Base-by-base conservation (phyloP, 2,113 vertebrate species). In the Prolemur simus region DNA sequence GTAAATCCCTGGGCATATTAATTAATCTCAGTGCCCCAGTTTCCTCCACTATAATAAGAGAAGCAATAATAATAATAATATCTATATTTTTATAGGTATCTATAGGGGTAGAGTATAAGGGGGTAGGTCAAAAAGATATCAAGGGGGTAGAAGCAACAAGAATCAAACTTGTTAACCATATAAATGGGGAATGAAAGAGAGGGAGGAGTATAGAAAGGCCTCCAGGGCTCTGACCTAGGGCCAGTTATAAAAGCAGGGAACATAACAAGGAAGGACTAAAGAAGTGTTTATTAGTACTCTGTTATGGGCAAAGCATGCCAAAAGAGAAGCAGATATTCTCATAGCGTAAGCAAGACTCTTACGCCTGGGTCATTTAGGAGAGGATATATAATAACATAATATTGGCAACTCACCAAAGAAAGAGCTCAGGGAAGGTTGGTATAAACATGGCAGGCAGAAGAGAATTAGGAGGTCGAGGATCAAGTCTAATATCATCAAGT, bases 1-100 rank as follows among this genome's bases (percentile, higher is more conserved):
- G 58, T 76, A 32, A 96, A 25, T 92, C 42, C 7, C n/a, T 0
- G 7, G 23, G 20, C 1, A 92, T 94, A 87, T 52, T 56, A 80
- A 87, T 95, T 47, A 91, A 77, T 84, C 14, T 92, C 15, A 81
- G 21, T 87, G 32, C 6, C 8, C 17, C 34, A 92, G 34, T 88
- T 94, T 96, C 25, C 32, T 97, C 1, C 89, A 85, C 14, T 88
- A 66, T 49, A 77, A 87, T 39, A 89, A 91, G 20, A 87, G 29
- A 7, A 95, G 1, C 7, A 85, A 81, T 42, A 49, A 94, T 47
- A 54, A 69, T 49, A 92, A 64, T 42, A 63, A 68, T 68, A 91
- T 2, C 23, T 39, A n/a, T 82, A 66, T 34, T 81, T 95, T 29
- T 63, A 29, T 63, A 63, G 60, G 25, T 63, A 63, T 63, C 4